Evolutionary conservation across 2,797 vertebrate genomes (phyloP), one percentile per base, ranked within the genome.

Genomic region (Neosilurus mollespiculum): DNA sequence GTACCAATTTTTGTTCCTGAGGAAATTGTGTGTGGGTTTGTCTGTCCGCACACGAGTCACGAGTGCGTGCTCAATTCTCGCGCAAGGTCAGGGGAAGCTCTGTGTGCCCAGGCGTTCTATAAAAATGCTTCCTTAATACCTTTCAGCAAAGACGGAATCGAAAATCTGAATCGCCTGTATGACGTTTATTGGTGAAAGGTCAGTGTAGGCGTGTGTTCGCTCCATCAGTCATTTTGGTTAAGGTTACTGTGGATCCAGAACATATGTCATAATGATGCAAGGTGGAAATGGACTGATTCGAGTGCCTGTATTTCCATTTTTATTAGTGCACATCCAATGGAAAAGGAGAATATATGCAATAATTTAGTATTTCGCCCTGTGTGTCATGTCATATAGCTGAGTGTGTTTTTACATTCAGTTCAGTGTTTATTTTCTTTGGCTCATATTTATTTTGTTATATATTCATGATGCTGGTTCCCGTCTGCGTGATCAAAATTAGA

Each of bases 371-470:
- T 51, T 71, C 16, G 0, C 22, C 7, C 49, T 51, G 14, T 54
- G n/a, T 20, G 24, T 30, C 51, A 49, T 49, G 10, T 10, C 66
- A n/a, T 71, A 11, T 49, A 49, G 22, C 1, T 43, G 43, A 49
- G 10, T 49, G 65, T 78, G 53, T 79, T 75, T 84, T 37, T 54
- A 53, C 54, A 78, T 75, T 62, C 61, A 43, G 10, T 11, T 70
- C 37, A 26, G 20, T 59, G 37, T 20, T 8, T 82, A 37, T 66
- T 72, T 22, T 24, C 58, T 34, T 78, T 81, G 78, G 81, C 56
- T 78, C 49, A 75, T 72, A 77, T 84, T 79, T 65, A 71, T 78
- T 58, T 20, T 72, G 34, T 64, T 78, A 72, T 81, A 77, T 85
- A 85, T 85, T 85, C 53, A 82, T 83, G 69, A 83, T 75, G 56